Evolutionary conservation across 2,113 vertebrate species (phyloP).

Genomic region (Eurypyga helias): DNA sequence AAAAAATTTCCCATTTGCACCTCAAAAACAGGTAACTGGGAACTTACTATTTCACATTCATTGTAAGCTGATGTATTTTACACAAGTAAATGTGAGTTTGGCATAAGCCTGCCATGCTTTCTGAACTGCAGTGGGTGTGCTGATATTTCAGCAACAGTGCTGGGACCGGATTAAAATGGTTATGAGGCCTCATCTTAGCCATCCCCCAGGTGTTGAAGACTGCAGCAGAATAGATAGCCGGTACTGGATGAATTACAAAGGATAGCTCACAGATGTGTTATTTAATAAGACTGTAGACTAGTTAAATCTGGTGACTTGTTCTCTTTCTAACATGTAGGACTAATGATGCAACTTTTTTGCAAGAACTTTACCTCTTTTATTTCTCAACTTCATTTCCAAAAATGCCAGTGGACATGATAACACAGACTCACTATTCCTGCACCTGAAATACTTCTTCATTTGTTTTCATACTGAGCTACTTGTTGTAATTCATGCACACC

Average conservation of each 20-base stretch:
- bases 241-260: not conserved
- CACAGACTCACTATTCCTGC: not conserved
- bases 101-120: not conserved
- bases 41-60: conserved; percentile 16
- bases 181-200: not conserved
- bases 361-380: not conserved
- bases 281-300: not conserved
- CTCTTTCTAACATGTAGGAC: not conserved
- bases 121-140: not conserved
- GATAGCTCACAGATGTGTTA: not conserved
- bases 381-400: not conserved
- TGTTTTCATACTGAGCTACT: not conserved
- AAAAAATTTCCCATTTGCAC: conserved; percentile 30
- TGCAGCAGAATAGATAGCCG: not conserved
- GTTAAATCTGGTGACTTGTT: not conserved
- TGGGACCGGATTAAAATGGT: not conserved
- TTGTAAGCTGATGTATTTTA: not conserved
- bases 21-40: conserved; percentile 36
- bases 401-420: not conserved
- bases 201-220: not conserved
- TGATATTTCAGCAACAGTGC: not conserved
- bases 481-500: not conserved
- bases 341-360: not conserved
- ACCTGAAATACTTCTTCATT: not conserved
- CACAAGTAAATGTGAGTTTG: not conserved